Percentiles rank a stretch among this genome's conserved stretches.
phyloP scores from a whole-genome alignment of 92 coral and sea anemone genomes.

The Paramuricea clavata region DNA sequence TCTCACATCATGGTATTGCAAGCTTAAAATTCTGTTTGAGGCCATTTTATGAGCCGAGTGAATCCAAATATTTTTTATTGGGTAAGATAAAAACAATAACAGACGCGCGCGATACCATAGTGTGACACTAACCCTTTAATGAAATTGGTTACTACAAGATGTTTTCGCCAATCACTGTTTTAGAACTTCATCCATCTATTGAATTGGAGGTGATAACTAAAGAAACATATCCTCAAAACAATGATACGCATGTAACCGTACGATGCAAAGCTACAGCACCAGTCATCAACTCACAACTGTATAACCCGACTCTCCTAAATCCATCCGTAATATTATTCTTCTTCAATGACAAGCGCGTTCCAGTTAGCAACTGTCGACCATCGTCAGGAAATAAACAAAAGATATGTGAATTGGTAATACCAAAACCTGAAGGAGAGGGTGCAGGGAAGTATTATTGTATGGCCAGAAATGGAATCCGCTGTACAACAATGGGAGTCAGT shows the following conservation, averaged over 20 bases:
- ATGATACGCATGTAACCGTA: neutral
- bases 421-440: neutral
- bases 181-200: neutral
- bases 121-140: too few species aligned
- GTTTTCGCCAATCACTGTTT: neutral
- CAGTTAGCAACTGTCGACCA: neutral
- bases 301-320: neutral
- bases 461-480: conserved; percentile 2
- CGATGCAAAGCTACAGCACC: conserved; percentile 20
- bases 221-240: neutral
- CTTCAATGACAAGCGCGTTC: neutral
- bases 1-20: too few species aligned
- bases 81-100: too few species aligned
- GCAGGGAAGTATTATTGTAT: neutral
- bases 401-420: conserved; percentile 11
- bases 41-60: too few species aligned
- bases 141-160: too few species aligned
- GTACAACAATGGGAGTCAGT: neutral
- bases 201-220: conserved; percentile 17
- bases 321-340: neutral
- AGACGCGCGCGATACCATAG: too few species aligned
- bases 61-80: too few species aligned
- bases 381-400: neutral
- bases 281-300: neutral
- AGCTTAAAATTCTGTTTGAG: too few species aligned